Base-by-base conservation (phyloP, 2,797 vertebrate species). In the Chiloscyllium punctatum region DNA sequence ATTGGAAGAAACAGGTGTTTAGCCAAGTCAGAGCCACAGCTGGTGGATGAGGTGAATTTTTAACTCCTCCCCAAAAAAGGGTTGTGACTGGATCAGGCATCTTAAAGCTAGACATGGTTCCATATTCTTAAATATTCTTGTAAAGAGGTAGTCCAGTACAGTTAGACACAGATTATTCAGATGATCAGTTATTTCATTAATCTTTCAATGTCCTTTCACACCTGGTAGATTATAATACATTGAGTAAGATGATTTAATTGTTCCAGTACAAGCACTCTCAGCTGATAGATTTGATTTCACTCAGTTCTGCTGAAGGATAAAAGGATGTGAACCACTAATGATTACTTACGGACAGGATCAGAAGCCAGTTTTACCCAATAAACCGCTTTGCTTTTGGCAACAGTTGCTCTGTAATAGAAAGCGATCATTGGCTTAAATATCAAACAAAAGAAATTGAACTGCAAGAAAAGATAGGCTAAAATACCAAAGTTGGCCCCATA, bases 381-480 rank as follows among this genome's bases (percentile, higher is more conserved):
- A 30, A 0, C 3, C 6, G 0, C 25, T 74, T 0, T 51, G 42
- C 0, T 16, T 15, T 74, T 13, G 25, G 94, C 94, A 71, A 94
- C 94, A 72, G 94, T 94, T 21, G 94, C 94, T 94, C 94, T 94
- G 94, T 25, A 94, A 94, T 5, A 74, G 71, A 74, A 53, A 53
- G 69, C 86, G 8, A 72, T 27, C n/a, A 37, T 92, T 62, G 30
- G 30, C 51, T 88, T 66, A 66, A 37, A 66, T 91, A 91, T 91
- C 33, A 91, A 66, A 37, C 16, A 23, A 21, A 66, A 33, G 15
- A 82, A 42, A 42, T 23, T 3, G 30, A 88, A 51, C 8, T 8
- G 48, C 86, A 62, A 33, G 30, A 90, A 15, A 87, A 57, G 86
- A 57, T 74, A 11, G 15, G 3, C 13, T 0, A 6, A 42, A 48